These are phyloP conservation scores for Lemur catta DNA, from an alignment of 2,797 vertebrate genomes.

Conservation along the genomic window DNA sequence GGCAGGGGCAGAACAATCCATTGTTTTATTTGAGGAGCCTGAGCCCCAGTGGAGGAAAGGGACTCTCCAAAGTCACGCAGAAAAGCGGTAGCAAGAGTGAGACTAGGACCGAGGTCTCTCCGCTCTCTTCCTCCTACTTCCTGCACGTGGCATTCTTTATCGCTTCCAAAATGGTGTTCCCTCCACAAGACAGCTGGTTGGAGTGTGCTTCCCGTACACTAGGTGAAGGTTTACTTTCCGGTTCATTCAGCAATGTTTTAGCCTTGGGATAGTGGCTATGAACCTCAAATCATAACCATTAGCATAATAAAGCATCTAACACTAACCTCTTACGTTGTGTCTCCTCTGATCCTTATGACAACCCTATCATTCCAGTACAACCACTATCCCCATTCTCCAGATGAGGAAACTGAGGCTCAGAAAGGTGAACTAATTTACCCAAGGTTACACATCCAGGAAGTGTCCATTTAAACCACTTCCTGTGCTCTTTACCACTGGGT, in stretches of 20 bases:
- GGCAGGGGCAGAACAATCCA: not conserved
- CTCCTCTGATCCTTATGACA: not conserved
- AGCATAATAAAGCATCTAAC: not conserved
- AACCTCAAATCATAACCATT: not conserved
- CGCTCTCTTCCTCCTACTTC: not conserved
- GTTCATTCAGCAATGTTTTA: not conserved
- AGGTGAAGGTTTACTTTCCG: not conserved
- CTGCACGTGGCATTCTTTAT: not conserved
- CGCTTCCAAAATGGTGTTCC: not conserved
- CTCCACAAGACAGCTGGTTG: not conserved
- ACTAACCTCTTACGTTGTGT: too few species aligned
- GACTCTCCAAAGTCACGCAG: not conserved
- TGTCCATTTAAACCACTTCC: not conserved
- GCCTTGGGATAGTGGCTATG: not conserved
- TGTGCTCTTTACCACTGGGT: not conserved
- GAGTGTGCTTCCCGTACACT: not conserved
- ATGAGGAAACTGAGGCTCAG: not conserved
- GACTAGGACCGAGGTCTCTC: not conserved
- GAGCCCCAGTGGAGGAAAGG: not conserved
- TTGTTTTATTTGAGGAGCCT: not conserved
- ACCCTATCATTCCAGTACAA: too few species aligned
- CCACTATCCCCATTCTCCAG: not conserved
- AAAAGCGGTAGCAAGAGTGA: not conserved
- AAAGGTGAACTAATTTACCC: not conserved
- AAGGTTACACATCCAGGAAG: not conserved